Percentiles rank a stretch among this genome's conserved stretches.
Evolutionary conservation across 2,888 invertebrate genomes (phyloP).

Genomic region (Gasteruption jaculator): DNA sequence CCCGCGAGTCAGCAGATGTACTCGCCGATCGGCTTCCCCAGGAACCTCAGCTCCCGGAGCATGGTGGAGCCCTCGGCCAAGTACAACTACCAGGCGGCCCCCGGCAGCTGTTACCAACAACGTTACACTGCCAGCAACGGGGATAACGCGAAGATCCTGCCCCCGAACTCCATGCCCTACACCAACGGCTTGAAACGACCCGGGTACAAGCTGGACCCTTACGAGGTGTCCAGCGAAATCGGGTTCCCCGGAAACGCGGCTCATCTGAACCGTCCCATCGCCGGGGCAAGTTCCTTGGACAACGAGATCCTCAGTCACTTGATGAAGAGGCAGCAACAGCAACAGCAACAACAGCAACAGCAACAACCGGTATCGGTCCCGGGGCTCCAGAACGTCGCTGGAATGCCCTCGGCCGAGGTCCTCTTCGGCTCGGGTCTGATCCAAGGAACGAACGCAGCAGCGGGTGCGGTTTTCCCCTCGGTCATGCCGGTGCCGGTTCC

Average conservation of each 20-base stretch:
- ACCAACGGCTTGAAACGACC: conserved; percentile 36
- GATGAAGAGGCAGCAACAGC: conserved; percentile 43
- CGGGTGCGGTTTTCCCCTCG: conserved; percentile 35
- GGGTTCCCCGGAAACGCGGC: conserved; percentile 31
- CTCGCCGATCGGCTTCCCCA: conserved; percentile 42
- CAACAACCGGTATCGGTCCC: conserved; percentile 27
- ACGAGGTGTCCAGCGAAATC: conserved; percentile 36
- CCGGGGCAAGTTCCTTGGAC: conserved; percentile 21
- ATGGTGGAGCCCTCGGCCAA: conserved; percentile 35
- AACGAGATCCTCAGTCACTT: conserved; percentile 40
- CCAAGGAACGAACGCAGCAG: conserved; percentile 27
- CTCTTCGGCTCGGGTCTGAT: conserved; percentile 41
- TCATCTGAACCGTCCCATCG: conserved; percentile 34
- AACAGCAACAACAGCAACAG: conserved; percentile 31
- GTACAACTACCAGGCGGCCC: conserved; percentile 37
- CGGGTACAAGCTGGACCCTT: conserved; percentile 38
- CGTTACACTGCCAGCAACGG: conserved; percentile 40
- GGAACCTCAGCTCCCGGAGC: conserved; percentile 31
- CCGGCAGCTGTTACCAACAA: conserved; percentile 40
- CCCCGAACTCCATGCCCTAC: conserved; percentile 33
- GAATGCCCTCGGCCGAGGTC: conserved; percentile 38
- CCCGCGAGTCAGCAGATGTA: too few species aligned
- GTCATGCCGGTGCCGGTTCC: conserved; percentile 40
- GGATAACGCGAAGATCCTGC: conserved; percentile 36
- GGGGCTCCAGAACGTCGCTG: conserved; percentile 30